Conservation (phyloP, 1,140 invertebrate genomes). For the Anastrepha ludens region DNA sequence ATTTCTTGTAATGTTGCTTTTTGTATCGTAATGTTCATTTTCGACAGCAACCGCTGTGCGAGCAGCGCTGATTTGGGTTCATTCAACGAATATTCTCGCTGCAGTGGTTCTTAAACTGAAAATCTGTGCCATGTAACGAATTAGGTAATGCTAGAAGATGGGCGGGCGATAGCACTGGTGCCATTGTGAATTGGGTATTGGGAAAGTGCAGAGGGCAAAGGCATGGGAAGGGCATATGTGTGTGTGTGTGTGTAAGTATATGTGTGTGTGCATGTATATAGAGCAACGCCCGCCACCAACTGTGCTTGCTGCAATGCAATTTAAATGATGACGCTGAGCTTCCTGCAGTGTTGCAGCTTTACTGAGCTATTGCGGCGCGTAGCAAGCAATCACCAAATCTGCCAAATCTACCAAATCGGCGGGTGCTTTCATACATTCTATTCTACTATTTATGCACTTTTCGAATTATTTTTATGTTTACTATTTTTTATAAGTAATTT, state of each 20-base stretch:
- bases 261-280: too few relatives aligned
- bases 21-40: background rate
- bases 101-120: background rate
- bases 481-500: background rate
- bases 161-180: background rate
- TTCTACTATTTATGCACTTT: background rate
- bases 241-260: background rate
- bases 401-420: background rate
- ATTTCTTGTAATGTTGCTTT: too few relatives aligned
- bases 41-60: background rate
- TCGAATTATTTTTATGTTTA: background rate
- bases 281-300: constrained; percentile 32
- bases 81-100: background rate
- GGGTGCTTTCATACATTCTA: background rate
- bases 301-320: constrained; percentile 26
- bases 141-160: background rate
- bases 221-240: background rate
- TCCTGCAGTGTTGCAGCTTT: constrained; percentile 8
- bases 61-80: background rate
- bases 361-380: background rate
- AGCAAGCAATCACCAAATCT: background rate
- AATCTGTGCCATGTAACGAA: background rate
- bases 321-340: background rate
- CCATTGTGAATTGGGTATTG: background rate
- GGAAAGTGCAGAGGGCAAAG: background rate